Evolutionary conservation across 2,888 invertebrate species (phyloP).

Genomic region (Mactromeris polynyma): DNA sequence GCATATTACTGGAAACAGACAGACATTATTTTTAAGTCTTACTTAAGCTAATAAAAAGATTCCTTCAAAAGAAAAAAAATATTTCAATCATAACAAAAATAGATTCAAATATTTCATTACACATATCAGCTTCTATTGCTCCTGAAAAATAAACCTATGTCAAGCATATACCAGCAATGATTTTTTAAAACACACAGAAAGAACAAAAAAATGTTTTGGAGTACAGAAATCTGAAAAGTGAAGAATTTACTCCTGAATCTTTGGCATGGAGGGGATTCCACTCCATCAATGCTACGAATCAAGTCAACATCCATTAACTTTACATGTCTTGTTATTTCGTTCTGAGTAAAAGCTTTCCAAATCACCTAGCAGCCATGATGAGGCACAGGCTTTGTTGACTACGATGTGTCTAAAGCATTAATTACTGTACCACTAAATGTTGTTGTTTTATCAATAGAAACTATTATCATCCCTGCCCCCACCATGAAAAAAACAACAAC

Average conservation of each 20-base stretch:
- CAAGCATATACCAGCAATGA: not conserved
- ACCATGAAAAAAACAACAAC: no score
- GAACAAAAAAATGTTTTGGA: not conserved
- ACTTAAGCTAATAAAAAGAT: no score
- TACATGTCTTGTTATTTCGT: constrained; percentile 48
- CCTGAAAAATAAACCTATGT: not conserved
- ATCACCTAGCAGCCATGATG: not conserved
- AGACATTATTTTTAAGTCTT: no score
- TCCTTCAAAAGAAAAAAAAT: not conserved
- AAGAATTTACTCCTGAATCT: not conserved
- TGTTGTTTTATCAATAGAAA: no score
- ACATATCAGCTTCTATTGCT: no score
- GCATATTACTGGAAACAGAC: no score
- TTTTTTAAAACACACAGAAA: not conserved
- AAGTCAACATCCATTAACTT: constrained; percentile 42
- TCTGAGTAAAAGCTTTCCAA: constrained; percentile 26
- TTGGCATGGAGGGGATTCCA: constrained; percentile 28
- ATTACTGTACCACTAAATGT: not conserved
- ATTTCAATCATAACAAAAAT: no score
- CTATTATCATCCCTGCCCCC: no score
- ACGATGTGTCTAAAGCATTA: not conserved
- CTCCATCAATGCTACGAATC: constrained; percentile 38
- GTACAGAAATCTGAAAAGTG: not conserved
- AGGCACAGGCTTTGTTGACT: not conserved
- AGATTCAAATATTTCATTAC: no score